A percentile compares a stretch with the other conserved stretches of the same genome.
Evolutionary conservation across 2,888 invertebrate genomes (phyloP).

Genomic region (Trachelus troglodyta): DNA sequence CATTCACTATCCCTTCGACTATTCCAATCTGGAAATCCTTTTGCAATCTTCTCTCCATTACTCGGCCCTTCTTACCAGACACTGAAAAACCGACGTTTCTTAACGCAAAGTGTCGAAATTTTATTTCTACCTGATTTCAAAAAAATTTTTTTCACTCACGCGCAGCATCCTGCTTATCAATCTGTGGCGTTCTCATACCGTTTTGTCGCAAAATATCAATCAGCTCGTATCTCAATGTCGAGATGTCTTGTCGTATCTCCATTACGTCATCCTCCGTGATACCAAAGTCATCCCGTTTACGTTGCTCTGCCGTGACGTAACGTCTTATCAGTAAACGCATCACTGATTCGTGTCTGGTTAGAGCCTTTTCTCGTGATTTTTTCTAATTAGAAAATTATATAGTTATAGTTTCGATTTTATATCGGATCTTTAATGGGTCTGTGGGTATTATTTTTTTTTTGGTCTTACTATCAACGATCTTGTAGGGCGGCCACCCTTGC

Average conservation of each 20-base stretch:
- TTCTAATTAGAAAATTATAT: constrained; percentile 67
- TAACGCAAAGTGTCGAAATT: constrained; percentile 8
- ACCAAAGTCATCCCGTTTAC: constrained; percentile 89
- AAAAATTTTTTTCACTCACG: constrained; percentile 61
- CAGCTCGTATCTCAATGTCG: constrained; percentile 91
- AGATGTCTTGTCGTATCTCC: constrained; percentile 97
- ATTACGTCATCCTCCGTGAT: constrained; percentile 98
- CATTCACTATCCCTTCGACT: constrained; percentile 83
- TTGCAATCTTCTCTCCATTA: constrained; percentile 86
- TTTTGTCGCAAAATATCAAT: constrained; percentile 91
- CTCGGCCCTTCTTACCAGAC: constrained; percentile 85
- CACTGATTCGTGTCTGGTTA: constrained; percentile 81
- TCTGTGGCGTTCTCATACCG: constrained; percentile 85
- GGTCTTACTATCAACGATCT: constrained; percentile 73
- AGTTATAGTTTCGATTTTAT: background rate
- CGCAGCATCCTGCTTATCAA: constrained; percentile 76
- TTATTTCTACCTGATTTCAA: background rate
- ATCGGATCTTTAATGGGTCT: background rate
- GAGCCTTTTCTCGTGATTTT: constrained; percentile 79
- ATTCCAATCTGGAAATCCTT: constrained; percentile 93
- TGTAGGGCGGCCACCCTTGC: constrained; percentile 67
- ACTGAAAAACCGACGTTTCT: constrained; percentile 68
- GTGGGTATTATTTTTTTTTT: background rate
- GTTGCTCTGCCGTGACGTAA: constrained; percentile 90
- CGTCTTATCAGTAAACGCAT: constrained; percentile 90